These are phyloP conservation scores for Dioctria linearis DNA, from an alignment of 2,888 invertebrate genomes.

Conservation along the genomic window DNA sequence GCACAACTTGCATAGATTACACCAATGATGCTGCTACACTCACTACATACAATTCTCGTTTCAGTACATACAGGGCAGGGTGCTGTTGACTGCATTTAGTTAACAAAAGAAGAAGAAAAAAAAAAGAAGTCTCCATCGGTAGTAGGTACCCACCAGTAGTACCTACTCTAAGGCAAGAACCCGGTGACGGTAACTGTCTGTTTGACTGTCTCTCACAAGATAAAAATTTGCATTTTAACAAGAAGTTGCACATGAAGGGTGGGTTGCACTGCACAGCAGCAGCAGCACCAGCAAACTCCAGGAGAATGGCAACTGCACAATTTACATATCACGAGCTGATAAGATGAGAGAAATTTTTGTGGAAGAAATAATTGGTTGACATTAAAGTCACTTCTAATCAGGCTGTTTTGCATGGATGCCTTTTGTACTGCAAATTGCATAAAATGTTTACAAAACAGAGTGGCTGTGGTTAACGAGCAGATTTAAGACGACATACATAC, in stretches of 20 bases:
- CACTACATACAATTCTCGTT: neutral
- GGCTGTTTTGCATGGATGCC: constrained; percentile 39
- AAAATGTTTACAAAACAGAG: neutral
- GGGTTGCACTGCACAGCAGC: neutral
- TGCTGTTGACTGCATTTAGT: constrained; percentile 8
- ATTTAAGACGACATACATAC: neutral
- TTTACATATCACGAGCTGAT: constrained; percentile 48
- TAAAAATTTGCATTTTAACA: constrained; percentile 49
- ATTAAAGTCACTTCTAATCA: constrained; percentile 45
- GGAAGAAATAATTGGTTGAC: constrained; percentile 49
- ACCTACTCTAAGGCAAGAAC: no score
- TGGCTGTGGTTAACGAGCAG: constrained; percentile 18
- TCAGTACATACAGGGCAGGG: neutral
- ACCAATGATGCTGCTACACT: neutral
- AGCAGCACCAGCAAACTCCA: neutral
- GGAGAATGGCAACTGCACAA: constrained; percentile 39
- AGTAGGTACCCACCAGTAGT: no score
- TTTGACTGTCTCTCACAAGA: constrained; percentile 26
- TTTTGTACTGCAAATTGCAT: constrained; percentile 19
- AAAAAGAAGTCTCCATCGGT: neutral
- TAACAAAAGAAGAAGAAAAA: no score
- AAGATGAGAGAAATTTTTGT: constrained; percentile 45
- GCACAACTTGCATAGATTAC: constrained; percentile 39
- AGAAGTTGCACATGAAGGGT: constrained; percentile 47
- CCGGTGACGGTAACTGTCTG: neutral